These are phyloP conservation scores for Metalampra italica DNA, from an alignment of 2,888 invertebrate genomes.

Conservation along the genomic window DNA sequence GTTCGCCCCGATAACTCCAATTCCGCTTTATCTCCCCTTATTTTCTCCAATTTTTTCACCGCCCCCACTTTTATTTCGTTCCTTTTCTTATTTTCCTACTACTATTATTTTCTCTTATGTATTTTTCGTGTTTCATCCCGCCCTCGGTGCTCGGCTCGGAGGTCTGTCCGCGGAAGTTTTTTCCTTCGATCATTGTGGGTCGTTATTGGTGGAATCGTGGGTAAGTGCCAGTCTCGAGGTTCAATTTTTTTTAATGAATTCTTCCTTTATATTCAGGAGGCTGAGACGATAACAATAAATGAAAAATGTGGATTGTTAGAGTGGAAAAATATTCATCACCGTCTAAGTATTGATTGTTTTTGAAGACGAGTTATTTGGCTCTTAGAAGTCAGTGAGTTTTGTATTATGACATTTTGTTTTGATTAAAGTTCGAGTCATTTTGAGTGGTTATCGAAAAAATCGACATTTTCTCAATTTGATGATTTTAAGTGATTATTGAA, in stretches of 20 bases:
- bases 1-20: slow-evolving; percentile 75
- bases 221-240: slow-evolving; percentile 55
- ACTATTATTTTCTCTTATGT: slow-evolving; percentile 75
- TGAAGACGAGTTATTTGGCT: background rate
- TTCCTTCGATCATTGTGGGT: slow-evolving; percentile 68
- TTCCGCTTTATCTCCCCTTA: slow-evolving; percentile 76
- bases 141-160: slow-evolving; percentile 20
- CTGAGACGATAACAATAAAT: slow-evolving; percentile 53
- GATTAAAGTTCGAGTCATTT: no score
- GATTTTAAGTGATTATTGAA: no score
- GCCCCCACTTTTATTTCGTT: slow-evolving; percentile 69
- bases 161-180: slow-evolving; percentile 47
- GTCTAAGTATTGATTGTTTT: background rate
- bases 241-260: slow-evolving; percentile 70
- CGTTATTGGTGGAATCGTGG: slow-evolving; percentile 70
- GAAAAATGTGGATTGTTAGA: slow-evolving; percentile 31
- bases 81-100: slow-evolving; percentile 66
- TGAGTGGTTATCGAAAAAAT: no score
- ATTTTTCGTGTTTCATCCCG: slow-evolving; percentile 71
- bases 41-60: slow-evolving; percentile 71
- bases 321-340: slow-evolving; percentile 20
- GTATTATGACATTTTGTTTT: no score
- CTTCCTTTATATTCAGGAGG: slow-evolving; percentile 50
- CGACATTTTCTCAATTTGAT: no score
- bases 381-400: no score